Percentiles rank a stretch among this genome's conserved stretches.
Evolutionary conservation across 1,140 invertebrate genomes (phyloP).

Genomic region (Drosophila truncata): DNA sequence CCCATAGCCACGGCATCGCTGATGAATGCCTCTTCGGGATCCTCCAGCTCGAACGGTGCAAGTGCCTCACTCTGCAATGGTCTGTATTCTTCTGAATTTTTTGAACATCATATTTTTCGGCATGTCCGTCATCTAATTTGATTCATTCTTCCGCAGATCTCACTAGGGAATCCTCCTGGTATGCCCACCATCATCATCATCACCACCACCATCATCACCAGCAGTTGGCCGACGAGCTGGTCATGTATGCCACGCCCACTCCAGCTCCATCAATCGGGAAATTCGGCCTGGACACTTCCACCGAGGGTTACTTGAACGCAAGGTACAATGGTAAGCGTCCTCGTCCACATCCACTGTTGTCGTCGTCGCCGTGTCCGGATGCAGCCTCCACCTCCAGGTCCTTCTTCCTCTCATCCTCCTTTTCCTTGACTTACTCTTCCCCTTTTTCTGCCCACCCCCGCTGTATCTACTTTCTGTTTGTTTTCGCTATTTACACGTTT

Average conservation of each 20-base stretch:
- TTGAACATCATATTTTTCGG: not conserved
- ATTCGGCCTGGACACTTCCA: slow-evolving; percentile 80
- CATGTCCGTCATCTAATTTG: not conserved
- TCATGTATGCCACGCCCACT: slow-evolving; percentile 76
- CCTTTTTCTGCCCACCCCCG: not conserved
- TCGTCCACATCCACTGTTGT: slow-evolving; percentile 33
- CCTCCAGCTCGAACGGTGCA: slow-evolving; percentile 34
- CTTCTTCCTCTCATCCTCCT: not conserved
- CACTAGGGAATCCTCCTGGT: slow-evolving; percentile 79
- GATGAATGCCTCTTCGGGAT: slow-evolving; percentile 58
- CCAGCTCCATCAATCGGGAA: slow-evolving; percentile 75
- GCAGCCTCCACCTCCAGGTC: slow-evolving; percentile 32
- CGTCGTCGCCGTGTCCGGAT: slow-evolving; percentile 42
- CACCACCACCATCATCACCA: slow-evolving; percentile 75
- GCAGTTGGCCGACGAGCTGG: slow-evolving; percentile 74
- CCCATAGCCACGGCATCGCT: slow-evolving; percentile 52
- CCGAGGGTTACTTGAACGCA: slow-evolving; percentile 84
- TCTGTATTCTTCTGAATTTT: slow-evolving; percentile 6
- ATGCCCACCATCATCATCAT: slow-evolving; percentile 77
- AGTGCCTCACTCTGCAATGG: slow-evolving; percentile 65
- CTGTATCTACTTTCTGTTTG: slow-evolving; percentile 60
- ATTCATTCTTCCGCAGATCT: slow-evolving; percentile 56
- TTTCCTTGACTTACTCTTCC: not conserved
- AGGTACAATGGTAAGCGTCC: slow-evolving; percentile 85
- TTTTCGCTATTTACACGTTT: slow-evolving; percentile 70